Percentiles rank a stretch among this genome's conserved stretches.
Evolutionary conservation across 2,113 vertebrate species (phyloP).

Genomic region (Myrmophylax atrothorax): DNA sequence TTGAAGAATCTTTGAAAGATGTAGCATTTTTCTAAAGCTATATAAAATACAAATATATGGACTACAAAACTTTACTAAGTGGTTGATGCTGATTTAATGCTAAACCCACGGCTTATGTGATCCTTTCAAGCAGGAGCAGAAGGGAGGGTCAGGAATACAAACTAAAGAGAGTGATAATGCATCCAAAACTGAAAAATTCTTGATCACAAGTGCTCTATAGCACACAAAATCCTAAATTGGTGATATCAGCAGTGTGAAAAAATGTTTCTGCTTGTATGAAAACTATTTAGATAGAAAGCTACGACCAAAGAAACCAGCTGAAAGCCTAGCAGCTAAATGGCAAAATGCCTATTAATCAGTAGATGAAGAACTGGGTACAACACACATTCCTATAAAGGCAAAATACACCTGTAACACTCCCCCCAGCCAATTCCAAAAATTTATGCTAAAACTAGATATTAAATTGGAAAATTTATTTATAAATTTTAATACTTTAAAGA

Average conservation of each 20-base stretch:
- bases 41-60: neutral
- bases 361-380: neutral
- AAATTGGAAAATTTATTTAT: neutral
- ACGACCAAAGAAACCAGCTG: neutral
- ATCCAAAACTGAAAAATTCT: neutral
- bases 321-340: neutral
- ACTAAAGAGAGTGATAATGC: neutral
- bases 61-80: neutral
- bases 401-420: neutral
- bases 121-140: neutral
- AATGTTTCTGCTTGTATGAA: neutral
- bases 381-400: neutral
- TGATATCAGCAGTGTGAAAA: neutral
- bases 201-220: neutral
- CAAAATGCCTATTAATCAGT: neutral
- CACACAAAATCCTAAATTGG: neutral
- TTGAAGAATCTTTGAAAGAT: neutral
- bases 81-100: neutral
- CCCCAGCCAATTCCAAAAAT: neutral
- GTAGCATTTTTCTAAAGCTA: neutral
- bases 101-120: neutral
- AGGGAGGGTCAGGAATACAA: neutral
- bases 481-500: neutral
- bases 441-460: neutral
- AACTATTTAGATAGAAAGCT: neutral